A percentile compares a stretch with the other conserved stretches of the same genome.
These are phyloP conservation scores for Arbacia lixula DNA, from an alignment of 53 echinoderm and acorn worm genomes.

Conservation along the genomic window DNA sequence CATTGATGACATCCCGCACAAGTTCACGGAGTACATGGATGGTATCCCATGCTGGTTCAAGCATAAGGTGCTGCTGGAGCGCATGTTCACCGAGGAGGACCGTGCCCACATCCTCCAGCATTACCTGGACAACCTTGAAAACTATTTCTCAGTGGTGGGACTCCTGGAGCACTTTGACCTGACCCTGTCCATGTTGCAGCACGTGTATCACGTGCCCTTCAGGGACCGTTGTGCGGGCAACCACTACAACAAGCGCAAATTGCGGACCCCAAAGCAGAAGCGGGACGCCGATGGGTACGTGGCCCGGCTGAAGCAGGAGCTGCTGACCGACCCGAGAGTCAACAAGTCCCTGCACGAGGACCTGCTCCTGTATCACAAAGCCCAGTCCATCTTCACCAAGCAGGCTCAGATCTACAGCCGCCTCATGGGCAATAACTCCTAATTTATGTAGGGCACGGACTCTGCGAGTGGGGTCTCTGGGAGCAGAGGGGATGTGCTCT, in stretches of 20 bases:
- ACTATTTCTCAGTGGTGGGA: conserved; percentile 88
- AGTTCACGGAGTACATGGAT: conserved; percentile 57
- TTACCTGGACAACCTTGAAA: conserved; percentile 75
- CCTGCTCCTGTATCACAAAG: conserved; percentile 58
- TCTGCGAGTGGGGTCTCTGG: too few species aligned
- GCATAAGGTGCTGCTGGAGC: conserved; percentile 84
- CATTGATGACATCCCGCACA: conserved; percentile 68
- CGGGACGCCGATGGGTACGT: conserved; percentile 41
- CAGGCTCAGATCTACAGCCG: conserved; percentile 49
- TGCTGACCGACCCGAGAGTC: conserved; percentile 58
- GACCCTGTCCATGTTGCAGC: conserved; percentile 75
- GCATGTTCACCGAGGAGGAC: conserved; percentile 58
- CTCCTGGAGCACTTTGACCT: conserved; percentile 86
- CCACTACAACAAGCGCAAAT: conserved; percentile 55
- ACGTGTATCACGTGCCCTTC: conserved; percentile 83
- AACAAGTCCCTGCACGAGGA: conserved; percentile 55
- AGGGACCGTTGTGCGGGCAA: conserved; percentile 65
- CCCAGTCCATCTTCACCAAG: conserved; percentile 47
- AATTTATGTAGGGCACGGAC: background rate
- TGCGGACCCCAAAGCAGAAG: conserved; percentile 12
- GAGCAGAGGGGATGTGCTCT: too few species aligned
- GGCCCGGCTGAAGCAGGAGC: conserved; percentile 31
- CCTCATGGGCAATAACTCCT: conserved; percentile 4
- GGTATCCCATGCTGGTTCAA: conserved; percentile 90
- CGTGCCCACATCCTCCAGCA: conserved; percentile 60